These are phyloP conservation scores for Forbesichthys papilliferus DNA, from an alignment of 2,113 vertebrate species.

Conservation along the genomic window DNA sequence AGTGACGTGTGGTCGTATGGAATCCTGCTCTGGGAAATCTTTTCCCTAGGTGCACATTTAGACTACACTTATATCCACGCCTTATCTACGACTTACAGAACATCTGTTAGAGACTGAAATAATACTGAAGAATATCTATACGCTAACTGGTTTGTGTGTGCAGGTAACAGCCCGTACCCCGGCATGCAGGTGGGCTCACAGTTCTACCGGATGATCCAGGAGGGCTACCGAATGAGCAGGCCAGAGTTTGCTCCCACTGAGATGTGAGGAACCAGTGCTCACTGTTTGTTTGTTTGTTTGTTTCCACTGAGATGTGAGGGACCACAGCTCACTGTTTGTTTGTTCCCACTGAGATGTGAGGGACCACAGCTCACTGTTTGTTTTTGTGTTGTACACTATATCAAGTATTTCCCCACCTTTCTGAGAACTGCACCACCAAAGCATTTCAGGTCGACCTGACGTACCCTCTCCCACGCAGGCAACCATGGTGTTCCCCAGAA, in stretches of 20 bases:
- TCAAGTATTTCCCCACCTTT: too few species aligned
- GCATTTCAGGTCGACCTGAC: too few species aligned
- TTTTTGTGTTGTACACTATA: too few species aligned
- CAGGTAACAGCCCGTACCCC: slow-evolving; percentile 96
- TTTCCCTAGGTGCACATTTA: slow-evolving; percentile 87
- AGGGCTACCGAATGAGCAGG: slow-evolving; percentile 93
- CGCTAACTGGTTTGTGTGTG: neutral
- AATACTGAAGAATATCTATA: neutral
- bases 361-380: too few species aligned
- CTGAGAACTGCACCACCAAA: too few species aligned
- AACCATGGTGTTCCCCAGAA: too few species aligned
- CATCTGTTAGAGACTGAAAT: neutral
- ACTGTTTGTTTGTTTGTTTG: neutral
- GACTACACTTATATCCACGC: slow-evolving; percentile 6
- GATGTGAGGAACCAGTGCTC: slow-evolving; percentile 80
- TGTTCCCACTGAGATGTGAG: too few species aligned
- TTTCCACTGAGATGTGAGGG: neutral
- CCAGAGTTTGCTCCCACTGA: slow-evolving; percentile 88
- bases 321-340: too few species aligned
- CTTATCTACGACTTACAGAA: too few species aligned
- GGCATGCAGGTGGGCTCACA: slow-evolving; percentile 94
- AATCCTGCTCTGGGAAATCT: slow-evolving; percentile 97
- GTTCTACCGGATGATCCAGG: slow-evolving; percentile 97
- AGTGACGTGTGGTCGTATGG: slow-evolving; percentile 99
- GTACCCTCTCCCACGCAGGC: too few species aligned